These are phyloP conservation scores for Neostethus bicornis DNA, from an alignment of 2,797 vertebrate species.

Conservation along the genomic window DNA sequence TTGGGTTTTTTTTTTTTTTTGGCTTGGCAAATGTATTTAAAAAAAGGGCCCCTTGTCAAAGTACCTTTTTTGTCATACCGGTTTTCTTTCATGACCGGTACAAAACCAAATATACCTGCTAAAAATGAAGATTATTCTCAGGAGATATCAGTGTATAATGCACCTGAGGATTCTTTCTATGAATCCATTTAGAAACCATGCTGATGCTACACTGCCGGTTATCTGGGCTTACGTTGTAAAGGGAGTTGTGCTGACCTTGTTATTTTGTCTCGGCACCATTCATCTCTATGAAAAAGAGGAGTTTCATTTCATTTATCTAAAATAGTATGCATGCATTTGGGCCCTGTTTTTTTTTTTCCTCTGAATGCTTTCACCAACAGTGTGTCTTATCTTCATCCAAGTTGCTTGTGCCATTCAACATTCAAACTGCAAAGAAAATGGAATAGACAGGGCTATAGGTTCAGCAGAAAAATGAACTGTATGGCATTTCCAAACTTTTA, in stretches of 20 bases:
- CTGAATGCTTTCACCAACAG: conserved; percentile 19
- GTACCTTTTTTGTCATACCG: too few species aligned
- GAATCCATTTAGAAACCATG: conserved; percentile 11
- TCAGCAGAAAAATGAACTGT: conserved; percentile 66
- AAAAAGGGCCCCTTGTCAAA: too few species aligned
- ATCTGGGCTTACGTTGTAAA: not conserved
- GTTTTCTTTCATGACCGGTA: too few species aligned
- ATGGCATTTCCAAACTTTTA: conserved; percentile 62
- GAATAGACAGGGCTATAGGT: conserved; percentile 54
- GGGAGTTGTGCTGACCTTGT: conserved; percentile 14
- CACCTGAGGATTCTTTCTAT: not conserved
- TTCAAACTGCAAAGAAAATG: conserved; percentile 39
- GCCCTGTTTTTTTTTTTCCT: conserved; percentile 2
- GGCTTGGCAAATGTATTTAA: too few species aligned
- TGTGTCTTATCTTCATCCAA: conserved; percentile 45
- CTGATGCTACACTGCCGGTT: conserved; percentile 20
- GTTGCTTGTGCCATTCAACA: conserved; percentile 37
- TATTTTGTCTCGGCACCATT: conserved; percentile 21
- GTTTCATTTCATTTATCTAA: conserved; percentile 12
- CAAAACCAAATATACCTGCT: not conserved
- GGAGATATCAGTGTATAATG: not conserved
- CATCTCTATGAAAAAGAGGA: conserved; percentile 4
- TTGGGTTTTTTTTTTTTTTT: too few species aligned
- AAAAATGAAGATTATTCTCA: not conserved
- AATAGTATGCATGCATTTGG: conserved; percentile 3